Evolutionary conservation across 2,113 vertebrate genomes (phyloP), one percentile per base, ranked within the genome.

Genomic region (Indicator indicator): DNA sequence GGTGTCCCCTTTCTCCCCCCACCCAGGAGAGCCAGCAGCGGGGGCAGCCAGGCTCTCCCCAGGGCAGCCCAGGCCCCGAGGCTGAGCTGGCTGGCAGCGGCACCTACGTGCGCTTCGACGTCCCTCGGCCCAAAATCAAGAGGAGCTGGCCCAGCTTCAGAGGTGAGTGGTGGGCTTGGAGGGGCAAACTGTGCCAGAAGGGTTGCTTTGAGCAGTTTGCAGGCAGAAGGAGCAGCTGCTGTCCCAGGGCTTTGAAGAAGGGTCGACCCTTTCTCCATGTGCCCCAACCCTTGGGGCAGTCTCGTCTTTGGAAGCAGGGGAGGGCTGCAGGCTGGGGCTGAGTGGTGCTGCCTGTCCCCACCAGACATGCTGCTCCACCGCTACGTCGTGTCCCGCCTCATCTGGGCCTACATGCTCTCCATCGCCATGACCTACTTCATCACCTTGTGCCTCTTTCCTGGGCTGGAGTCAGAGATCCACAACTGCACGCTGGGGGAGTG

Each of bases 361-460:
- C 62, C 97, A 99, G 99, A 99, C 90, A 98, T 99, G 98, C 98
- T 99, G 97, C 92, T 99, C 62, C 99, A 99, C 82, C 99, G 99
- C 28, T 99, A 99, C 16, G 95, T 99, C 12, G 99, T 99, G 91
- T 98, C 98, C 19, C 98, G 98, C 5, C 98, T 99, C 91, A 99
- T 99, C 97, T 99, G 99, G 99, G 98, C 99, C 24, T 99, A 99
- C 98, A 99, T 99, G 99, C 97, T 99, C 32, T 99, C 99, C 64
- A 99, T 99, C 3, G 98, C 98, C 1, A 98, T 99, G 86, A 99
- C 99, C 87, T 99, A 99, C 97, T 99, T 99, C 98, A 99, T 99
- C 98, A 99, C 99, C 0, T 98, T 99, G 94, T 99, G 99, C 97
- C 98, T 99, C 83, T 99, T 99, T 54, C 99, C 99, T 0, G 99